Conservation (phyloP, 2,888 invertebrate genomes). For the Dasypogon diadema region DNA sequence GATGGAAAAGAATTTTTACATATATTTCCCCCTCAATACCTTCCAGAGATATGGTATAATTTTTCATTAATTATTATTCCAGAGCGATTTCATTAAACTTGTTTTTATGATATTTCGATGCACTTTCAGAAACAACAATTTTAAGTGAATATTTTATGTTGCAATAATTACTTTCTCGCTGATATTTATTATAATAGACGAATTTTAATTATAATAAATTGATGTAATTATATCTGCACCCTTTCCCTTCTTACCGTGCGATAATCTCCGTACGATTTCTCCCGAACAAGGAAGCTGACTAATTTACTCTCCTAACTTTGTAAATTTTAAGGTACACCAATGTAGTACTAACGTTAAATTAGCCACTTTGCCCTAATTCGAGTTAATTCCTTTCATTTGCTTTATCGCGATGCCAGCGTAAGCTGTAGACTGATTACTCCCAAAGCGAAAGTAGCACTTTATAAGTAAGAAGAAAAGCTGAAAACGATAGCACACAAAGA, state of each 20-base stretch:
- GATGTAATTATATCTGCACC: not conserved
- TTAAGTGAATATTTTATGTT: too few relatives aligned
- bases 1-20: too few relatives aligned
- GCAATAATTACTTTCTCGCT: too few relatives aligned
- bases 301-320: not conserved
- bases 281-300: not conserved
- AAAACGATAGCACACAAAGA: conserved; percentile 40
- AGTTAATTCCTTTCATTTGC: conserved; percentile 28
- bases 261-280: not conserved
- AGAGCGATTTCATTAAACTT: too few relatives aligned
- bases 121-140: too few relatives aligned
- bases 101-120: too few relatives aligned
- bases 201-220: too few relatives aligned
- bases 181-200: too few relatives aligned
- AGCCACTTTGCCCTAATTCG: conserved; percentile 13
- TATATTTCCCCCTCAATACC: too few relatives aligned
- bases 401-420: conserved; percentile 8
- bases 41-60: too few relatives aligned
- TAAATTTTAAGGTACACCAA: not conserved
- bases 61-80: too few relatives aligned
- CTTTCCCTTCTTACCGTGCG: too few relatives aligned
- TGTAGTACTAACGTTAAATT: not conserved
- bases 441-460: conserved; percentile 29
- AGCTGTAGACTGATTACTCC: conserved; percentile 34
- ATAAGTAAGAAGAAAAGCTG: conserved; percentile 20